Evolutionary conservation across 2,888 invertebrate species (phyloP).

Genomic region (Lymantria monacha): DNA sequence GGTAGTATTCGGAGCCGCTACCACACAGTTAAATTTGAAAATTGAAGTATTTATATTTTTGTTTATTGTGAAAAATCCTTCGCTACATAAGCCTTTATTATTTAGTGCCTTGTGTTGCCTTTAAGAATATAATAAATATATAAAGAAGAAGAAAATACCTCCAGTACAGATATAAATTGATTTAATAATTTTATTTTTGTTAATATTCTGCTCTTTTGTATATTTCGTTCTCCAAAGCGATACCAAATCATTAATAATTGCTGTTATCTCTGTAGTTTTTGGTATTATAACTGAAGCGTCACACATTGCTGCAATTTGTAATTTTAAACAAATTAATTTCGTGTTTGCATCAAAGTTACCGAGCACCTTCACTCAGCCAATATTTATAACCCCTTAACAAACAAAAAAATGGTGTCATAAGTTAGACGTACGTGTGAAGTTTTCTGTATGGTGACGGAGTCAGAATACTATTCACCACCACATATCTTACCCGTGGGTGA

Average conservation of each 20-base stretch:
- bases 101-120: no score
- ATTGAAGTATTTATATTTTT: no score
- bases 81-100: no score
- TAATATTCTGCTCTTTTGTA: constrained; percentile 21
- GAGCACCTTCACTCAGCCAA: no score
- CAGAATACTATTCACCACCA: no score
- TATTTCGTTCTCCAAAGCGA: constrained; percentile 32
- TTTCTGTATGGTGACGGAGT: background rate
- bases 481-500: no score
- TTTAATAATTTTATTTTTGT: constrained; percentile 23
- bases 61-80: no score
- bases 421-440: background rate
- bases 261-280: constrained; percentile 22
- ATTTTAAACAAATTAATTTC: background rate
- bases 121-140: no score
- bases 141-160: constrained; percentile 1
- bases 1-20: no score
- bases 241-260: constrained; percentile 35
- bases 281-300: constrained; percentile 28
- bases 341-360: background rate
- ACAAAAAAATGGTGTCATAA: no score
- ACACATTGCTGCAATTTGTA: constrained; percentile 28
- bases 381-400: no score
- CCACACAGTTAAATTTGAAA: no score
- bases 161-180: constrained; percentile 15